Evolutionary conservation across 2,888 invertebrate genomes (phyloP).

Genomic region (Conus canariensis): DNA sequence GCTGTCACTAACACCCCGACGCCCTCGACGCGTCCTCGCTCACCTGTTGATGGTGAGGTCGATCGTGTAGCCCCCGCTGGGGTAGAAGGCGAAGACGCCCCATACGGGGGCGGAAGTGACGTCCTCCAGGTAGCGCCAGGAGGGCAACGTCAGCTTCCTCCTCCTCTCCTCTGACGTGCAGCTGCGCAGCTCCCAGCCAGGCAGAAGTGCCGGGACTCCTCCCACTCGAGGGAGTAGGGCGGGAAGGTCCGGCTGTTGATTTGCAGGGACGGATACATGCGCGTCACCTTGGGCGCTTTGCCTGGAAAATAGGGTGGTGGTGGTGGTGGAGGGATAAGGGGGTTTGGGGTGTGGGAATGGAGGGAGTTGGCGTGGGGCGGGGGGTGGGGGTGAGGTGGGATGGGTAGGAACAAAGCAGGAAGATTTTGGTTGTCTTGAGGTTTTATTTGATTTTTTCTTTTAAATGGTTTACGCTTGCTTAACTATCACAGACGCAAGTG

Average conservation of each 20-base stretch:
- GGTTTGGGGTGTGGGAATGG: background rate
- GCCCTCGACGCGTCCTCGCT: too few relatives aligned
- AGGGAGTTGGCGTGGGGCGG: background rate
- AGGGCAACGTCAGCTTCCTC: constrained; percentile 47
- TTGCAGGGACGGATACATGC: constrained; percentile 17
- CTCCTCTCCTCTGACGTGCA: constrained; percentile 45
- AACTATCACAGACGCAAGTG: too few relatives aligned
- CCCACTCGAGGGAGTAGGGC: constrained; percentile 48
- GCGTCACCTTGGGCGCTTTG: background rate
- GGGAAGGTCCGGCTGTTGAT: constrained; percentile 28
- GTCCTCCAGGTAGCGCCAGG: constrained; percentile 56
- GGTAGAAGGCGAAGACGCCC: constrained; percentile 58
- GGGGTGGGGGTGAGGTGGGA: background rate
- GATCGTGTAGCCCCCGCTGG: constrained; percentile 61
- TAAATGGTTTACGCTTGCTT: too few relatives aligned
- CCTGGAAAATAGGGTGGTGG: background rate
- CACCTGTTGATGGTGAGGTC: constrained; percentile 53
- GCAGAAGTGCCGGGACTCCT: constrained; percentile 54
- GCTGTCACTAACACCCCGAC: too few relatives aligned
- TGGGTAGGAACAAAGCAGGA: background rate
- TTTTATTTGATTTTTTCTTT: too few relatives aligned
- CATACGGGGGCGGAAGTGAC: constrained; percentile 56
- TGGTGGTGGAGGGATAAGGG: background rate
- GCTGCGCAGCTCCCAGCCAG: constrained; percentile 50
- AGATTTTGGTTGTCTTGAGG: too few relatives aligned